Conservation (phyloP, 1,140 invertebrate species). For the Ganaspis sp. region DNA sequence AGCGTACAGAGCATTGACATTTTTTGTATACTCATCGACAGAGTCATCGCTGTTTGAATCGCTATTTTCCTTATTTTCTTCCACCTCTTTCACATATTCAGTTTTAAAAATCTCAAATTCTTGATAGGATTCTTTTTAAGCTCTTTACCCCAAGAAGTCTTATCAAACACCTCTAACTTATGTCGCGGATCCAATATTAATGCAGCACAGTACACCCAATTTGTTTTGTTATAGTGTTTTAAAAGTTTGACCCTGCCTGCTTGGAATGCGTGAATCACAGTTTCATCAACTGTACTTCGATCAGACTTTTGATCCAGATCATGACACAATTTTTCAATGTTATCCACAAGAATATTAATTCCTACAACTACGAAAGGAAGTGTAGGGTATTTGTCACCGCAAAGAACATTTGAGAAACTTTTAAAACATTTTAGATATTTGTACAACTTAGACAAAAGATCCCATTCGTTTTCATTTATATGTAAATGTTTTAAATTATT, state of each 20-base stretch:
- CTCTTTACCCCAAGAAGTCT: conserved; percentile 64
- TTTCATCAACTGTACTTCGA: not conserved
- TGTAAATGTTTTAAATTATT: no score
- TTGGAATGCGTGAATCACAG: not conserved
- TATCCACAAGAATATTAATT: not conserved
- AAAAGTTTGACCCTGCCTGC: conserved; percentile 65
- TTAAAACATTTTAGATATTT: no score
- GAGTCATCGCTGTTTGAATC: no score
- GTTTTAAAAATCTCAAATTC: conserved; percentile 50
- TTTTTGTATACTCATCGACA: not conserved
- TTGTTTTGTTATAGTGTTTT: conserved; percentile 64
- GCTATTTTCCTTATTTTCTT: conserved; percentile 35
- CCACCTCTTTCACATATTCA: no score
- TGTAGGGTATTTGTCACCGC: no score
- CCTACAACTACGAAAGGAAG: no score
- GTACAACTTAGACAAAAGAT: no score
- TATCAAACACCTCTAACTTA: conserved; percentile 65
- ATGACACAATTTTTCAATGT: conserved; percentile 27
- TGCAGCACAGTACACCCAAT: conserved; percentile 66
- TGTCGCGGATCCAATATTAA: conserved; percentile 68
- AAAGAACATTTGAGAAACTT: no score
- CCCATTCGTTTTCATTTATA: no score
- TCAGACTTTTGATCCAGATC: not conserved
- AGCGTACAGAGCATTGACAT: no score
- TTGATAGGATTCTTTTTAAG: conserved; percentile 53